Percentiles rank a stretch among this genome's conserved stretches.
phyloP scores from a whole-genome alignment of 2,113 vertebrate species.

The Benitochromis conjunctus region DNA sequence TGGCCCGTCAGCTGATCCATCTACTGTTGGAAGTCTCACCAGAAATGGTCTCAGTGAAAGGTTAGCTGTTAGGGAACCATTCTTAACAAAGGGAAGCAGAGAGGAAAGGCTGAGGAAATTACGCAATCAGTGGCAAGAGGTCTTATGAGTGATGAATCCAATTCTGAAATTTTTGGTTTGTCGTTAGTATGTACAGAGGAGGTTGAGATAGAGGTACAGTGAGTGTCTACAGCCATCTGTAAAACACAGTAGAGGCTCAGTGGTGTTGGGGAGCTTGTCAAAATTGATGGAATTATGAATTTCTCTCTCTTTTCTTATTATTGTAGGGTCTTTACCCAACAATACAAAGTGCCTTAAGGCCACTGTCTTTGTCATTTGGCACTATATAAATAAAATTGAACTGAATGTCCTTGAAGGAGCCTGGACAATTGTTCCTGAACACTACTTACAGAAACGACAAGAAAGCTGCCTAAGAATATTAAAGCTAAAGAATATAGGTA shows the following conservation, averaged over 20 bases:
- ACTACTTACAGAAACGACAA: neutral
- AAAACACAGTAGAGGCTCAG: neutral
- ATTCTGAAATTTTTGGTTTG: neutral
- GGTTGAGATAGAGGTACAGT: neutral
- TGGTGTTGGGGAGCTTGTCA: neutral
- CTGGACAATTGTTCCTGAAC: neutral
- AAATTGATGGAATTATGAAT: neutral
- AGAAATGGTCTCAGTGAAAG: neutral
- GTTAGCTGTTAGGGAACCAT: neutral
- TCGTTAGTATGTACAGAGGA: neutral
- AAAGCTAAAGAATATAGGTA: neutral
- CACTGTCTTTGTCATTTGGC: fast-evolving
- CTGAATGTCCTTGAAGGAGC: neutral
- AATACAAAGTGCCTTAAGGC: neutral
- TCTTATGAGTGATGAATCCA: neutral
- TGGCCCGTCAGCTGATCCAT: too few relatives aligned
- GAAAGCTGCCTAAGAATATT: neutral
- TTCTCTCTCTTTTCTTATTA: neutral
- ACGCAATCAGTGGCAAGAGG: neutral
- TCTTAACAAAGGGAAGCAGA: neutral
- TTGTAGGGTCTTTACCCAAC: neutral
- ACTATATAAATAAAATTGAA: neutral
- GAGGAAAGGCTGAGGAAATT: neutral
- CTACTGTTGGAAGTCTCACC: neutral
- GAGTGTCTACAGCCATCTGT: neutral